Evolutionary conservation across 2,797 vertebrate genomes (phyloP).

Genomic region (Pangasius mekongensis): DNA sequence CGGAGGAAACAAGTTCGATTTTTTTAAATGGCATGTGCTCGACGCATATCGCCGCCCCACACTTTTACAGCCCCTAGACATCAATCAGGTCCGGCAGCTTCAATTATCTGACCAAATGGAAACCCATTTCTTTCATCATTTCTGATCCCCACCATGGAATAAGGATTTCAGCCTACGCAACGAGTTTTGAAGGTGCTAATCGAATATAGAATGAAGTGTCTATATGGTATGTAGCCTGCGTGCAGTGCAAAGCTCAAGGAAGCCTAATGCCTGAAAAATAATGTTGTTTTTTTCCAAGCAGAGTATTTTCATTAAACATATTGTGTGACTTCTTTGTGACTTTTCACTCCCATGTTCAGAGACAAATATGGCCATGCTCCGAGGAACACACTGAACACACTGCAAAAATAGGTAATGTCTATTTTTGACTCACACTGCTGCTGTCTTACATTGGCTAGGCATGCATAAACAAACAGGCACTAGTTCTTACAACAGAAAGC

Average conservation of each 20-base stretch:
- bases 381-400: not conserved
- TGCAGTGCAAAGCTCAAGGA: slow-evolving; percentile 9
- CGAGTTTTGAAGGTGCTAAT: slow-evolving; percentile 50
- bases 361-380: slow-evolving; percentile 2
- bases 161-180: slow-evolving; percentile 34
- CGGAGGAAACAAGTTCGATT: slow-evolving; percentile 36
- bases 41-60: slow-evolving; percentile 38
- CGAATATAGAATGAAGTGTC: slow-evolving; percentile 37
- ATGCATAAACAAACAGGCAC: slow-evolving; percentile 34
- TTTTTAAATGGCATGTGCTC: slow-evolving; percentile 22
- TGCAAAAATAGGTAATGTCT: slow-evolving; percentile 20
- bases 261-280: slow-evolving; percentile 12
- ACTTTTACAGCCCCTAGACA: slow-evolving; percentile 52
- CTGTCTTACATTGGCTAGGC: slow-evolving; percentile 10
- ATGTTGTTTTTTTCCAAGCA: not conserved
- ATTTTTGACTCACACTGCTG: slow-evolving; percentile 3
- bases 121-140: slow-evolving; percentile 59
- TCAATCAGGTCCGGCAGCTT: slow-evolving; percentile 62
- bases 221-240: not conserved
- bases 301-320: slow-evolving; percentile 15
- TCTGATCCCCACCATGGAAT: slow-evolving; percentile 53
- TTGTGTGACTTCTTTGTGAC: slow-evolving; percentile 6
- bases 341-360: not conserved
- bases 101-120: slow-evolving; percentile 61
- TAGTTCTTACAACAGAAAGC: slow-evolving; percentile 23